Conservation (phyloP, 2,113 vertebrate species). For the Poeciliopsis retropinna region DNA sequence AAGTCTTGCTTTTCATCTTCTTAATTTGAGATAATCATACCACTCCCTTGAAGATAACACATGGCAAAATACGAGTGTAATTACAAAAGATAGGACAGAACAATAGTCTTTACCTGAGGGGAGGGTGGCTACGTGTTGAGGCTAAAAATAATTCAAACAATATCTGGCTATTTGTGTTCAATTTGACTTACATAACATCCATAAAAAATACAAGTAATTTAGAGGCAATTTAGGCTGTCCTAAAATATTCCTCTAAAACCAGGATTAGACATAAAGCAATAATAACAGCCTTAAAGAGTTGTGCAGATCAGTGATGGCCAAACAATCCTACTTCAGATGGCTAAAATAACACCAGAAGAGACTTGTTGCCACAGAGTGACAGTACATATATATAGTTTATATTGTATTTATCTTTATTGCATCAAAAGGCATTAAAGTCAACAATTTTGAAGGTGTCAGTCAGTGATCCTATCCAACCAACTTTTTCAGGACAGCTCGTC, state of each 20-base stretch:
- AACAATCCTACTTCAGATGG: neutral
- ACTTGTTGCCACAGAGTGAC: neutral
- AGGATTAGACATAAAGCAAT: neutral
- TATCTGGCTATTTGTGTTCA: neutral
- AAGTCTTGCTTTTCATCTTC: constrained; percentile 1
- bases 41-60: neutral
- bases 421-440: neutral
- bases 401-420: neutral
- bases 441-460: neutral
- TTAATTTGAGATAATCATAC: neutral
- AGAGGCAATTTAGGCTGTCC: neutral
- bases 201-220: neutral
- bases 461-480: neutral
- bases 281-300: neutral
- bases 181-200: neutral
- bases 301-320: neutral
- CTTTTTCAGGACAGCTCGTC: neutral
- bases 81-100: neutral
- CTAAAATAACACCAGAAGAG: neutral
- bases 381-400: neutral
- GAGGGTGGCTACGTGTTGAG: neutral
- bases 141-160: neutral
- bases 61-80: neutral
- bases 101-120: neutral
- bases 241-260: neutral